These are phyloP conservation scores for Cristatella mucedo DNA, from an alignment of 2,888 invertebrate genomes.

Conservation along the genomic window DNA sequence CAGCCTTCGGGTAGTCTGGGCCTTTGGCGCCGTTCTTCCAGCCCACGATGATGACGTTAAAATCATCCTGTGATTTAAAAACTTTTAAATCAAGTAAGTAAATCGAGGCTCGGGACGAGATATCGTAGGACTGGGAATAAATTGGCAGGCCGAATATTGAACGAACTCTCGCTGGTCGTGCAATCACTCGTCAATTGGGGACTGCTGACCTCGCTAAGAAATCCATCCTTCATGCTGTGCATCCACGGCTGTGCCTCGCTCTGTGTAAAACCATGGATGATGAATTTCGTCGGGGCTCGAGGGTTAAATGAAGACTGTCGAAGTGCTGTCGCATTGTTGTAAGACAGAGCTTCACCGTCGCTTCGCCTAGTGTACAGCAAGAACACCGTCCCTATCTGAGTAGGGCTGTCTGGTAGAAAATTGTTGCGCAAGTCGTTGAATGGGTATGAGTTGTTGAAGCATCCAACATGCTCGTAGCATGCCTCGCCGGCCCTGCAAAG, in stretches of 20 bases:
- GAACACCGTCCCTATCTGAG: slow-evolving; percentile 56
- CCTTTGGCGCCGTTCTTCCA: slow-evolving; percentile 22
- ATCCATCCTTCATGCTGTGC: slow-evolving; percentile 73
- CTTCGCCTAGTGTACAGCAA: slow-evolving; percentile 53
- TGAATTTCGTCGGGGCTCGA: slow-evolving; percentile 62
- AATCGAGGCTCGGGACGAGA: too few species aligned
- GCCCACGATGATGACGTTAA: slow-evolving; percentile 20
- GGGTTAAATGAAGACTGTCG: too few species aligned
- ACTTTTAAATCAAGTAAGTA: too few species aligned
- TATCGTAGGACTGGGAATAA: too few species aligned
- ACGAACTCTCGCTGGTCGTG: too few species aligned
- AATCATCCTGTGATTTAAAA: slow-evolving; percentile 15
- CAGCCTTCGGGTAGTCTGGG: slow-evolving; percentile 62
- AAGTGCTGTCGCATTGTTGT: too few species aligned
- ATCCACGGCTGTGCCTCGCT: slow-evolving; percentile 83
- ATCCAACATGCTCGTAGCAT: slow-evolving; percentile 22
- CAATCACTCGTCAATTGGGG: too few species aligned
- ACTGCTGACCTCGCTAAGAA: slow-evolving; percentile 73
- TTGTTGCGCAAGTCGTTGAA: slow-evolving; percentile 19
- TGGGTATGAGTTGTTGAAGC: slow-evolving; percentile 21
- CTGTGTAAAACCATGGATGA: slow-evolving; percentile 83
- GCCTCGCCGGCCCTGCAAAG: too few species aligned
- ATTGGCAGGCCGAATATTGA: too few species aligned
- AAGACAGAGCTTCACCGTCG: too few species aligned
- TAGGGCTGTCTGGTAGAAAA: slow-evolving; percentile 18